A percentile compares a stretch with the other conserved stretches of the same genome.
phyloP scores from a whole-genome alignment of 2,113 vertebrate species.

The Acrocephalus kingi region DNA sequence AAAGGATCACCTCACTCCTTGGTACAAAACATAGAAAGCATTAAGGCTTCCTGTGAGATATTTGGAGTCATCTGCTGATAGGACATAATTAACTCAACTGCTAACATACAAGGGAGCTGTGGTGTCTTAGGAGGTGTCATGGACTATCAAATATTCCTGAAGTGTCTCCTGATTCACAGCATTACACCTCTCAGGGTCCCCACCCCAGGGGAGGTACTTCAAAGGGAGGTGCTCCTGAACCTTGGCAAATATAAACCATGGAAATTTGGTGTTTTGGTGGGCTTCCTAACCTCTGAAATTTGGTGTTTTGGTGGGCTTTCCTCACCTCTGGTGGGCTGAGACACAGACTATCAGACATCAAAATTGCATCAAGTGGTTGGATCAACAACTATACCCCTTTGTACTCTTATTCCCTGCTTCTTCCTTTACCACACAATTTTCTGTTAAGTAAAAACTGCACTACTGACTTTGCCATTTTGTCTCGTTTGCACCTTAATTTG shows the following conservation, averaged over 20 bases:
- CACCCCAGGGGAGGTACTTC: background rate
- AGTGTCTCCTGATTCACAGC: background rate
- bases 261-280: background rate
- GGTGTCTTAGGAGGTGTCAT: background rate
- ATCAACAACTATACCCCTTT: background rate
- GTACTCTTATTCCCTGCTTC: background rate
- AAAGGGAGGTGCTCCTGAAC: too few relatives aligned
- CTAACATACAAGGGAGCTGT: background rate
- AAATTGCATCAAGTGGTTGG: background rate
- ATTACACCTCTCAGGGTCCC: background rate
- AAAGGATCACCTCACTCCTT: background rate
- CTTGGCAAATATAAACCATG: background rate
- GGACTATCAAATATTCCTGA: background rate
- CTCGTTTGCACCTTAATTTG: background rate
- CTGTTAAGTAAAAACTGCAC: background rate
- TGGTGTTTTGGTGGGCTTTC: background rate
- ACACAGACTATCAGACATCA: background rate
- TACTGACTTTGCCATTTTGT: background rate
- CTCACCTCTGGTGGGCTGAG: background rate
- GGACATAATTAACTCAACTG: background rate
- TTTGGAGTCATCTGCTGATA: background rate
- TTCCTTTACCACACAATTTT: background rate
- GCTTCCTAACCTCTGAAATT: background rate
- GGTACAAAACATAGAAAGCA: background rate
- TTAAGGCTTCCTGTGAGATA: background rate